Evolutionary conservation across 2,888 invertebrate species (phyloP), one percentile per base, ranked within the genome.

Genomic region (Drosophila meridiana): DNA sequence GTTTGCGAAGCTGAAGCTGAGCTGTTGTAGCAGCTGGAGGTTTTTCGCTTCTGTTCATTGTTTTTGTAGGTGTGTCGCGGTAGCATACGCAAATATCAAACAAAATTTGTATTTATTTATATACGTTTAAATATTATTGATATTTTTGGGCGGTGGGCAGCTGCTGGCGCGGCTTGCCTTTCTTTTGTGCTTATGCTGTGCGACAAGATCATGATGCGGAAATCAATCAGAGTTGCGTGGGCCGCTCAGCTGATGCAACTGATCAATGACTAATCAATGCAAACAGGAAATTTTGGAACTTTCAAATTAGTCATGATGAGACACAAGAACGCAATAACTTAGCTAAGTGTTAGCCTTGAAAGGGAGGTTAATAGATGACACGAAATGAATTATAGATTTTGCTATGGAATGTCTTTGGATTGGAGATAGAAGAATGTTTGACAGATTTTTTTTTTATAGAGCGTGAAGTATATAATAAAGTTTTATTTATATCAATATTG

Each of bases 131-230:
- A 42, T 36, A 57, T 58, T 61, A 61, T 63, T 77, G 56, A 62
- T 64, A 63, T 47, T 69, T 64, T 42, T 42, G 56, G 56, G 59
- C 34, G 36, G 40, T 20, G 56, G 40, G 48, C 83, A 72, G 47
- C 47, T 38, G 80, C 71, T 65, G 71, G 69, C 52, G 42, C 76
- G 78, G 83, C 89, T 89, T 89, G 81, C 82, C 89, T 89, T 89
- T 83, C 89, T 74, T 89, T 83, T 72, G 76, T 78, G 69, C 62
- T 60, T 52, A 63, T 28, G 48, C 40, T 64, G 43, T 30, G 32
- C 20, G 65, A 55, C 52, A 40, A 73, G 64, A 45, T 68, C 40
- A 26, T 58, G 48, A 72, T 82, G 85, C 85, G 87, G 82, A 82
- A 87, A 87, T 82, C 65, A 71, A 78, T 78, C 72, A 78, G 42